Evolutionary conservation across 2,888 invertebrate genomes (phyloP), one percentile per base, ranked within the genome.

Genomic region (Andrena bucephala): DNA sequence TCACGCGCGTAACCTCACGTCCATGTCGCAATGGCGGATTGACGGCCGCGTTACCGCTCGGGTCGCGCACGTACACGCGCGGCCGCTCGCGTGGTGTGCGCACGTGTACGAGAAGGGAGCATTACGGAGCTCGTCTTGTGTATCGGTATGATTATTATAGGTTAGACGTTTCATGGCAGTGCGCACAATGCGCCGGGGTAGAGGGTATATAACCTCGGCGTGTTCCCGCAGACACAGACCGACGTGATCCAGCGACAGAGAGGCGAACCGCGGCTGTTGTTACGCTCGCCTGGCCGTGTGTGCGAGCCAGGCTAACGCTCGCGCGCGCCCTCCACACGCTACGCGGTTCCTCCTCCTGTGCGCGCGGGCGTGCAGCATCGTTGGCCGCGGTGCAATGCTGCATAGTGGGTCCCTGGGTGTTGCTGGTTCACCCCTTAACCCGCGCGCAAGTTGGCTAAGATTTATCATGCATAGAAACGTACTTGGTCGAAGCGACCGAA

Each of bases 131-230:
- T 82, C 75, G 63, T 77, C 82, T 71, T 85, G 77, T 80, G 77
- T 84, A 87, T 87, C 81, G 81, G 81, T 69, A 87, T 86, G 85
- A 88, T 88, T 88, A 86, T 85, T 89, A 88, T 82, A 84, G 86
- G 85, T 87, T 85, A 88, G 85, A 81, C 79, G 85, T 79, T 85
- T 77, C 85, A 72, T 83, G 85, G 80, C 85, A 70, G 72, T 74
- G 77, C 74, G 70, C 73, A 73, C 86, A 87, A 85, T 80, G 79
- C 77, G 16, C 65, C 67, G 57, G 59, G 70, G 74, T 73, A 71
- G 71, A 80, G 77, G 78, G 81, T n/a, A 83, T 80, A 81, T 75
- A 81, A 70, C 77, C 77, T 83, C 76, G 42, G 42, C 83, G 66
- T 52, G 48, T 73, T 69, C 67, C 81, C 79, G 75, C 81, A 84